These are phyloP conservation scores for Scalopus aquaticus DNA, from an alignment of 2,113 vertebrate species.

Conservation along the genomic window DNA sequence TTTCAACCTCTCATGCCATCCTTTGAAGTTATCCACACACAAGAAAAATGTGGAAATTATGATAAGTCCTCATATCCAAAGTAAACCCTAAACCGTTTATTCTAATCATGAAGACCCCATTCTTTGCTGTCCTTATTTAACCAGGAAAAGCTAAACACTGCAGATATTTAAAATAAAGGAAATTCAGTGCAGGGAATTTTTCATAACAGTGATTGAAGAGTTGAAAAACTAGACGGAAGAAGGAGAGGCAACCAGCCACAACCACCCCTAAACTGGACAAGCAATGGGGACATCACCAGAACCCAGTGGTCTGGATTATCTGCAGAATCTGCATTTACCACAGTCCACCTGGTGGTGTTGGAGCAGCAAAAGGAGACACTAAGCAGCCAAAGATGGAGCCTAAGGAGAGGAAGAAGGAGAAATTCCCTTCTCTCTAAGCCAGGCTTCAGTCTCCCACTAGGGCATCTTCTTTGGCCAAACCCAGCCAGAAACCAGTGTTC, in stretches of 20 bases:
- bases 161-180: not conserved
- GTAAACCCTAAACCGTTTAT: not conserved
- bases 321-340: not conserved
- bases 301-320: not conserved
- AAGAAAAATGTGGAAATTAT: not conserved
- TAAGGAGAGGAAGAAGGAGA: not conserved
- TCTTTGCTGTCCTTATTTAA: not conserved
- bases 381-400: not conserved
- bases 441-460: not conserved
- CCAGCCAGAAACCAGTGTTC: not conserved
- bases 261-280: not conserved
- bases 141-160: not conserved
- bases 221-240: not conserved
- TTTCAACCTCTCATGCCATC: not conserved
- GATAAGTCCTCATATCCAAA: not conserved
- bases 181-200: not conserved
- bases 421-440: too few relatives aligned
- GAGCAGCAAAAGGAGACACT: not conserved
- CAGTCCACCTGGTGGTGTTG: too few relatives aligned
- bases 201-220: not conserved
- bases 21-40: not conserved
- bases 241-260: not conserved
- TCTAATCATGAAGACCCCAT: not conserved
- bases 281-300: not conserved
- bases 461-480: not conserved